Percentiles rank a stretch among this genome's conserved stretches.
These are phyloP conservation scores for Eristalinus aeneus DNA, from an alignment of 2,888 invertebrate genomes.

Conservation along the genomic window DNA sequence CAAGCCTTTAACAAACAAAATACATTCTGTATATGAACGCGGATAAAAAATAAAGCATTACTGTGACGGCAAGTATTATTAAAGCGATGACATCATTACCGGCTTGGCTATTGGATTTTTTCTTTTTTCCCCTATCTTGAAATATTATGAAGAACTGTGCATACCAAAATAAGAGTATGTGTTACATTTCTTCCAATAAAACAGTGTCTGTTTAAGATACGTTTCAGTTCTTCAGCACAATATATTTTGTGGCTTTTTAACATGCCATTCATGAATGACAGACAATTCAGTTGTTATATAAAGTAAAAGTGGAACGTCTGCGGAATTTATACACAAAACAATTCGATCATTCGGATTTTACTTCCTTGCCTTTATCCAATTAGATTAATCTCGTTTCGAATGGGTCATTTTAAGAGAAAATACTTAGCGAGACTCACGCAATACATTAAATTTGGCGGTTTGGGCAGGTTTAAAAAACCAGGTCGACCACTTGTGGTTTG, in stretches of 20 bases:
- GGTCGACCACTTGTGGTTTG: conserved; percentile 71
- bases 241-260: conserved; percentile 4
- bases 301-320: conserved; percentile 50
- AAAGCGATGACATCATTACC: conserved; percentile 71
- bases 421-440: background rate
- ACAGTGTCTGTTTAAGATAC: conserved; percentile 4
- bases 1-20: conserved; percentile 52
- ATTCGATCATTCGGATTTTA: conserved; percentile 18
- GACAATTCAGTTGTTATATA: conserved; percentile 2
- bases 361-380: conserved; percentile 39
- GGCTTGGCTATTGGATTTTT: conserved; percentile 26
- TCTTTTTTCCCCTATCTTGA: conserved; percentile 23
- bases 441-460: conserved; percentile 42
- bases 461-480: conserved; percentile 52
- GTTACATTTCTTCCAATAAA: conserved; percentile 25
- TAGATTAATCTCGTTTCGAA: conserved; percentile 36
- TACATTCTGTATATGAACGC: conserved; percentile 26
- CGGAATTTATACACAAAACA: conserved; percentile 34
- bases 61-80: conserved; percentile 47
- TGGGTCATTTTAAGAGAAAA: conserved; percentile 12
- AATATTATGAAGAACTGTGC: conserved; percentile 14
- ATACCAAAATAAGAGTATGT: conserved; percentile 31
- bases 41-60: conserved; percentile 44
- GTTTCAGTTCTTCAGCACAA: conserved; percentile 1
- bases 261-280: background rate